A percentile compares a stretch with the other conserved stretches of the same genome.
phyloP scores from a whole-genome alignment of 2,888 invertebrate species.

The Miltochrista miniata region DNA sequence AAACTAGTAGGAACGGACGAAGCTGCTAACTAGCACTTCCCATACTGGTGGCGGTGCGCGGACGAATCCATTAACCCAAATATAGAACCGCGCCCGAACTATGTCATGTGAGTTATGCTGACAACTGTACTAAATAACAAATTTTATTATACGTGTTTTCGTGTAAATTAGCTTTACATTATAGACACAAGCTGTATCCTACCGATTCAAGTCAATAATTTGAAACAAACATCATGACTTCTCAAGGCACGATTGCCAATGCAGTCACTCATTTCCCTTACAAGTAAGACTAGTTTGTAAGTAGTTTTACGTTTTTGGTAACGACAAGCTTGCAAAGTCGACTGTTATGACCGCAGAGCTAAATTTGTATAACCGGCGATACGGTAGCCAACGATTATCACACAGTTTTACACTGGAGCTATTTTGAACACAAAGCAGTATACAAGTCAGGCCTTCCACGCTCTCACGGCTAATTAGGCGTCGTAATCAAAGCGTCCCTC shows the following conservation, averaged over 20 bases:
- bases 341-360: conserved; percentile 3
- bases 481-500: conserved; percentile 58
- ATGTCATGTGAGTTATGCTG: conserved; percentile 58
- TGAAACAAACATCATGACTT: conserved; percentile 5
- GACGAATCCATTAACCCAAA: conserved; percentile 84
- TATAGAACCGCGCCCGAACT: conserved; percentile 77
- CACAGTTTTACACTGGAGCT: conserved; percentile 7
- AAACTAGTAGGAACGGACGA: conserved; percentile 58
- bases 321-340: conserved; percentile 12
- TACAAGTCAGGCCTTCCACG: conserved; percentile 25
- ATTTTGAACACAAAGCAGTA: conserved; percentile 11
- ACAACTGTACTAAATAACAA: conserved; percentile 28
- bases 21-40: conserved; percentile 78
- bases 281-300: conserved; percentile 16
- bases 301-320: conserved; percentile 13
- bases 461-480: conserved; percentile 51
- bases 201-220: not conserved
- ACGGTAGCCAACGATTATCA: conserved; percentile 3
- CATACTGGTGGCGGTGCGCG: conserved; percentile 69
- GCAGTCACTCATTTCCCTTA: conserved; percentile 8
- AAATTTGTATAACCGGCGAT: not conserved
- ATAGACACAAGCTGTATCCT: not conserved
- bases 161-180: too few species aligned
- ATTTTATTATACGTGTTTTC: conserved; percentile 4
- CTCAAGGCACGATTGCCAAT: conserved; percentile 5